Percentiles rank a stretch among this genome's conserved stretches.
phyloP scores from a whole-genome alignment of 2,888 invertebrate species.

The Folsomia candida region DNA sequence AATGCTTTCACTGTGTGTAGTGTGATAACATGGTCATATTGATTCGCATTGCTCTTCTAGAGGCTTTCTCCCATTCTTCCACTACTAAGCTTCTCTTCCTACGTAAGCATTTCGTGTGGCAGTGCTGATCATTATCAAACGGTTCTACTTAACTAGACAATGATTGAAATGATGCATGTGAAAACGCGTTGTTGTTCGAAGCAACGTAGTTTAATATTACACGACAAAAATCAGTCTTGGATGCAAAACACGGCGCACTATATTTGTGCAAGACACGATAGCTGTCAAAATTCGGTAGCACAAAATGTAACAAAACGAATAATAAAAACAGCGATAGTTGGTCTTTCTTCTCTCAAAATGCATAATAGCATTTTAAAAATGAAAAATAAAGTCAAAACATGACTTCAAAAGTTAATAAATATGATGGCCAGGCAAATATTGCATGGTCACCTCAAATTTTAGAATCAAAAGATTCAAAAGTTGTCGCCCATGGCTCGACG shows the following conservation, averaged over 20 bases:
- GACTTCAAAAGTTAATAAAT: too few species aligned
- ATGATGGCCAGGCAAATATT: too few species aligned
- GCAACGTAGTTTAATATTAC: slow-evolving; percentile 6
- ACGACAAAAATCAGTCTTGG: slow-evolving; percentile 13
- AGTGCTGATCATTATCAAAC: too few species aligned
- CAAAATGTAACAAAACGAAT: neutral
- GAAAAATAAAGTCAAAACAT: neutral
- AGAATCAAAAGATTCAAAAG: neutral
- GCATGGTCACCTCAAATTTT: neutral
- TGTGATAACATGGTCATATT: too few species aligned
- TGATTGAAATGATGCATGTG: too few species aligned
- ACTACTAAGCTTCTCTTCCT: too few species aligned
- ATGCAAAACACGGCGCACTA: slow-evolving; percentile 13
- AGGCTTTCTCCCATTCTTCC: too few species aligned
- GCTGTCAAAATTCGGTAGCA: neutral
- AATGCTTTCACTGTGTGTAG: neutral
- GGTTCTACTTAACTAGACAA: too few species aligned
- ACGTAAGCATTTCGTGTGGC: too few species aligned
- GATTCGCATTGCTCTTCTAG: too few species aligned
- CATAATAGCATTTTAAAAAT: neutral
- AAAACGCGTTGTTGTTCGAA: too few species aligned
- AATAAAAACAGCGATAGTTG: slow-evolving; percentile 17
- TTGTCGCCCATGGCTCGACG: too few species aligned
- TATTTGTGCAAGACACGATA: neutral
- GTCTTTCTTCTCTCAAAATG: slow-evolving; percentile 29